Evolutionary conservation across 2,797 vertebrate species (phyloP).

Genomic region (Amblyraja radiata): DNA sequence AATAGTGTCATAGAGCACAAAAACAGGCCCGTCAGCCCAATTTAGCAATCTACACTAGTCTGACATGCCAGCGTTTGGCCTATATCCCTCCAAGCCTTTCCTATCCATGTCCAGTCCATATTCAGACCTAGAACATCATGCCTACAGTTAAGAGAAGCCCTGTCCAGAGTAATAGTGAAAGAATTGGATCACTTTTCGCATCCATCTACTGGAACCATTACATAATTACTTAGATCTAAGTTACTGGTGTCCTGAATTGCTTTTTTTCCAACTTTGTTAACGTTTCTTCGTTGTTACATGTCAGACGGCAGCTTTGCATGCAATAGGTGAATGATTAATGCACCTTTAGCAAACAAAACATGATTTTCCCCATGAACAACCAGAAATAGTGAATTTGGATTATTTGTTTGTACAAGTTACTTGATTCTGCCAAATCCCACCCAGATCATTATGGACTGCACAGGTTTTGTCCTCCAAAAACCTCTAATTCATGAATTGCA

Average conservation of each 20-base stretch:
- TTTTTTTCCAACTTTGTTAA: not conserved
- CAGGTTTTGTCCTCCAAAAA: not conserved
- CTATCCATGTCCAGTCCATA: too few relatives aligned
- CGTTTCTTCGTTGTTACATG: not conserved
- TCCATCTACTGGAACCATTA: not conserved
- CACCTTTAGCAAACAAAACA: not conserved
- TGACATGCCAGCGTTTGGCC: too few relatives aligned
- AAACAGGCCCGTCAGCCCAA: too few relatives aligned
- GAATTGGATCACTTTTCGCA: not conserved
- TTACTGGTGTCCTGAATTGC: not conserved
- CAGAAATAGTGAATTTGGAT: not conserved
- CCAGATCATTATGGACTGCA: not conserved
- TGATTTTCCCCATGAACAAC: not conserved
- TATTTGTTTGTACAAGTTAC: not conserved
- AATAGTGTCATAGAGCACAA: too few relatives aligned
- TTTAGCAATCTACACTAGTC: too few relatives aligned
- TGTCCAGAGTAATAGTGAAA: not conserved
- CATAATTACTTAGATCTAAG: not conserved
- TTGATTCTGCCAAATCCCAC: not conserved
- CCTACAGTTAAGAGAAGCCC: not conserved
- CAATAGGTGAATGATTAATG: not conserved
- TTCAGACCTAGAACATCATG: not conserved
- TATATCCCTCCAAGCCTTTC: too few relatives aligned
- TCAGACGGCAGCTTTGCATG: not conserved
- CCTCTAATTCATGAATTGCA: not conserved